Evolutionary conservation across 2,888 invertebrate species (phyloP), one percentile per base, ranked within the genome.

Genomic region (Platerodrilus igneus): DNA sequence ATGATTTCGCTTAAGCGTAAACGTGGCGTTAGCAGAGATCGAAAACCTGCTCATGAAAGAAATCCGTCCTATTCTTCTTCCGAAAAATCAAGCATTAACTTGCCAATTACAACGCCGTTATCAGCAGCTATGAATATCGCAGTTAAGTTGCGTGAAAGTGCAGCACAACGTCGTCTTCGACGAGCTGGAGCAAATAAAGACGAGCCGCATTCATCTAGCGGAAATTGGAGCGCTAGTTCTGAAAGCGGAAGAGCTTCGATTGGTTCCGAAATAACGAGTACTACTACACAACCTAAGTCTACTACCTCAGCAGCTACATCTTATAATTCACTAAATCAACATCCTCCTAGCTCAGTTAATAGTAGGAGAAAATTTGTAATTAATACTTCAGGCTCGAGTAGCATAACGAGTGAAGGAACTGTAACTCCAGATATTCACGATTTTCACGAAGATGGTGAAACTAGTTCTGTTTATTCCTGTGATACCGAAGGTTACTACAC

Each of bases 401-500:
- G 87, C 48, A 83, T 86, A 0, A 88, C 87, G 2, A 88, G 87
- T 54, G 88, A 88, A 68, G 87, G 87, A 14, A 88, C 88, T 3
- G 71, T 87, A 18, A 88, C 88, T 1, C 88, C 88, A 30, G 84
- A 91, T 67, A 86, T 84, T 47, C 81, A 83, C 55, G 81, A 89
- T 63, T 73, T 83, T 48, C 79, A 83, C 50, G 87, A 89, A 64
- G 90, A 91, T 62, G 79, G 84, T 32, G 91, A 91, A 69, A 88
- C 86, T 1, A 86, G 87, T 53, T 92, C 92, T 0, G 87, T 91
- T 41, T 94, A 92, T 66, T 94, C 94, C 2, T 90, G 94, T 62
- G 96, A 96, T 62, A 93, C 93, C 1, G 96, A 96, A 69, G 96
- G 96, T 4, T 96, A 95, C 67, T 96, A 93, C 66, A 96, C 96